phyloP scores from a whole-genome alignment of 2,888 invertebrate species.

The Gastracanthus pulcherrimus region DNA sequence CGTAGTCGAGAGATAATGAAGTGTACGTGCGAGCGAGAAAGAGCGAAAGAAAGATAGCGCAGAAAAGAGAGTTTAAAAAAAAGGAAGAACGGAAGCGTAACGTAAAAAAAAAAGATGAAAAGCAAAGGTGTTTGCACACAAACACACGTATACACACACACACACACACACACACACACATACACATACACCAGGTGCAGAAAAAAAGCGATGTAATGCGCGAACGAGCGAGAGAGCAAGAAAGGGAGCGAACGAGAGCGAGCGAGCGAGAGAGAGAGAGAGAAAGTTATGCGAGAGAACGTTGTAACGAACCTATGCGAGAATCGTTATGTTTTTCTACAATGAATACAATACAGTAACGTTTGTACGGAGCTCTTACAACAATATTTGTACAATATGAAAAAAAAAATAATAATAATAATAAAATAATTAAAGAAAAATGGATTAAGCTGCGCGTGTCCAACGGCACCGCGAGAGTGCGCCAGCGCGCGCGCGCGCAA shows the following conservation, averaged over 20 bases:
- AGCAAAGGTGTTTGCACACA: background rate
- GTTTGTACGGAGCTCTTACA: slow-evolving; percentile 77
- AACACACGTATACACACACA: background rate
- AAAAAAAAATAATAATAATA: slow-evolving; percentile 49
- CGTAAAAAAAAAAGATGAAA: slow-evolving; percentile 59
- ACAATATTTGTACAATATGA: slow-evolving; percentile 76
- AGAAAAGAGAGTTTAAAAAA: slow-evolving; percentile 22
- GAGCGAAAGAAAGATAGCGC: slow-evolving; percentile 58
- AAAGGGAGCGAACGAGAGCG: slow-evolving; percentile 2
- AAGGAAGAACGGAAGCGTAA: slow-evolving; percentile 60
- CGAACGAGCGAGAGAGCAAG: slow-evolving; percentile 20
- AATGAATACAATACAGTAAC: slow-evolving; percentile 68
- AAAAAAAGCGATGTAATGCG: slow-evolving; percentile 16
- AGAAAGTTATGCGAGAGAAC: slow-evolving; percentile 58
- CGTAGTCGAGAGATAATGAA: slow-evolving; percentile 62
- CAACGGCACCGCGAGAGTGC: slow-evolving; percentile 57
- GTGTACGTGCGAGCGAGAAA: slow-evolving; percentile 38
- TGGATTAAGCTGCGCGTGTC: slow-evolving; percentile 30
- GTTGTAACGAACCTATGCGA: slow-evolving; percentile 60
- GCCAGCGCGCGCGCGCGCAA: slow-evolving; percentile 74
- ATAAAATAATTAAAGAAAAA: background rate
- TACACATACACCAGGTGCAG: background rate
- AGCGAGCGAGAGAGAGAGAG: background rate
- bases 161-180: background rate
- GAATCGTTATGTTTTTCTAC: slow-evolving; percentile 76